Conservation (phyloP, 2,888 invertebrate genomes). For the Chrysolina oricalcia region DNA sequence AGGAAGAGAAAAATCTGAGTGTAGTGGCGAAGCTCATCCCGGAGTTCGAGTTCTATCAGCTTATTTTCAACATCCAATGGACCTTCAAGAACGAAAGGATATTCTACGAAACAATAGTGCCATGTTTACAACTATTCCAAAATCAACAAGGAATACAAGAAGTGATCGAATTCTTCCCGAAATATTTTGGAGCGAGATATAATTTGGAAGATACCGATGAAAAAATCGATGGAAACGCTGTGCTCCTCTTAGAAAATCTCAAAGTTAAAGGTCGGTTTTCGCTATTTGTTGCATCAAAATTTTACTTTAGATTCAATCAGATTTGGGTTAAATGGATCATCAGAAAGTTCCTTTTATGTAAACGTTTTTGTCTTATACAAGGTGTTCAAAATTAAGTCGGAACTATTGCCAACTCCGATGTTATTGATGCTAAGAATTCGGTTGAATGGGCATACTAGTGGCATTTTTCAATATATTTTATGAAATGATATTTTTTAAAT, state of each 20-base stretch:
- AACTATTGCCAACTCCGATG: no score
- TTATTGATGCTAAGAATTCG: no score
- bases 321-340: no score
- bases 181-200: constrained; percentile 58
- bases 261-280: constrained; percentile 64
- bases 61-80: constrained; percentile 72
- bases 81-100: constrained; percentile 74
- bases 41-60: constrained; percentile 71
- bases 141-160: constrained; percentile 68
- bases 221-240: constrained; percentile 73
- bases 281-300: neutral
- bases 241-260: constrained; percentile 74
- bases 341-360: no score
- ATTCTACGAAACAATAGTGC: constrained; percentile 72
- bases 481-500: no score
- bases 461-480: no score
- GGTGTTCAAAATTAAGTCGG: no score
- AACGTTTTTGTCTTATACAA: no score
- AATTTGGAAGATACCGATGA: constrained; percentile 52
- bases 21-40: constrained; percentile 76
- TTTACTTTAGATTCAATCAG: no score
- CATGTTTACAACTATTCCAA: constrained; percentile 71
- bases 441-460: no score
- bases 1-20: constrained; percentile 60
- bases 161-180: constrained; percentile 67